These are phyloP conservation scores for Sceloporus tristichus DNA, from an alignment of 2,113 vertebrate species.

Conservation along the genomic window DNA sequence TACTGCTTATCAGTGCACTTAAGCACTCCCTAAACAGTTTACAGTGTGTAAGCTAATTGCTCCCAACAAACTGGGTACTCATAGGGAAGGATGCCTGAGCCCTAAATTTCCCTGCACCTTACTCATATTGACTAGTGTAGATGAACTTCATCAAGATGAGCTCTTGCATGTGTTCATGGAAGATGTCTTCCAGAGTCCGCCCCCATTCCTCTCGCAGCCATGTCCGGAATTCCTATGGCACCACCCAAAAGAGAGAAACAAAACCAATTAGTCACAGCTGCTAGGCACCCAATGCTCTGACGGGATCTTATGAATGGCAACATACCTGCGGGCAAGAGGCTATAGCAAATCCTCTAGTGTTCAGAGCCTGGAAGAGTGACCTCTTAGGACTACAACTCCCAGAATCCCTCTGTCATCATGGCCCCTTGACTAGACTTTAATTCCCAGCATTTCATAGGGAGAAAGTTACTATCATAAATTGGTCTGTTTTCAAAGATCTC, in stretches of 20 bases:
- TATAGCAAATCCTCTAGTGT: not conserved
- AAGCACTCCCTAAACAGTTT: too few species aligned
- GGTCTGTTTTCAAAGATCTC: not conserved
- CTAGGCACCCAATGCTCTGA: too few species aligned
- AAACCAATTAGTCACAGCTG: not conserved
- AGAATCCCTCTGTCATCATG: too few species aligned
- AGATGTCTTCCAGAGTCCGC: constrained; percentile 96
- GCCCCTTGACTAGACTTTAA: not conserved
- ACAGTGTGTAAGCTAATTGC: too few species aligned
- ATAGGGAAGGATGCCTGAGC: not conserved
- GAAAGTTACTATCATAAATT: too few species aligned
- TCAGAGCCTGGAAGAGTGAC: not conserved
- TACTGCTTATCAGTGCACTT: too few species aligned
- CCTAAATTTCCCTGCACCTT: constrained; percentile 55
- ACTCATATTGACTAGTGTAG: constrained; percentile 99
- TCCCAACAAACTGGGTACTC: too few species aligned
- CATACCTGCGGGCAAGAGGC: not conserved
- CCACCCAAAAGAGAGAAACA: not conserved
- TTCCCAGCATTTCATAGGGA: not conserved
- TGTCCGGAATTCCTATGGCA: constrained; percentile 92
- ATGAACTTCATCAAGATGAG: constrained; percentile 99
- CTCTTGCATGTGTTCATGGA: constrained; percentile 99
- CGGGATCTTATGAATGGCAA: not conserved
- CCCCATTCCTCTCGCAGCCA: constrained; percentile 99
- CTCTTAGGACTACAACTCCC: not conserved